Evolutionary conservation across 92 coral and sea anemone species (phyloP), one percentile per base, ranked within the genome.

Genomic region (Pocillopora meandrina): DNA sequence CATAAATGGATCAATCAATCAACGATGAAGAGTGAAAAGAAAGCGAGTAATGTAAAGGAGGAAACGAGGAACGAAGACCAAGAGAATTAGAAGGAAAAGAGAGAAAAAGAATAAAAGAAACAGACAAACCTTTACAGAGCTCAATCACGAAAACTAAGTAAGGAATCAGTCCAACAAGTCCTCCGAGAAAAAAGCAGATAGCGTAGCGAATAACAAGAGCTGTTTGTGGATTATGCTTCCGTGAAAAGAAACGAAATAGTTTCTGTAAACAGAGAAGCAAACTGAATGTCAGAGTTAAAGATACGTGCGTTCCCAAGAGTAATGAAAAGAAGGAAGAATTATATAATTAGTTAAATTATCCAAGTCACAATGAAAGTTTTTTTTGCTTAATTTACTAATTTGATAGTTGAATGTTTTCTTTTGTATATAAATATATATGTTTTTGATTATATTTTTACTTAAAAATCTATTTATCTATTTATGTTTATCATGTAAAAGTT

Each of bases 71-170:
- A 57, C 19, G 8, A 36, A 6, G 35, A 68, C 18, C 47, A 42
- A 7, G 23, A n/a, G 42, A 35, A 36, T 3, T 61, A 17, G 15
- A 16, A 75, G 52, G 82, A 49, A 15, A 33, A 19, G 15, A 63
- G 56, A 33, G 15, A 61, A 10, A 34, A 59, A 21, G n/a, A 15
- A n/a, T 20, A 5, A 65, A 65, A 3, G 12, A 70, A 64, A 47
- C 49, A 17, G 56, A 81, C 97, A 89, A 92, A 94, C 98, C 98
- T 94, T 92, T 90, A 86, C 98, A 94, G 84, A 94, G 90, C 76
- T 94, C 92, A 66, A 94, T 84, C 82, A 92, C 87, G 82, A 91
- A 91, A 61, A 94, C 91, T 82, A 92, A 86, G 88, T 94, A 94
- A 35, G 98, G 98, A 66, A 94, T 87, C 21, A 94, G 92, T 63